A percentile compares a stretch with the other conserved stretches of the same genome.
Conservation (phyloP, 1,140 invertebrate species). For the Brachionus plicatilis region DNA sequence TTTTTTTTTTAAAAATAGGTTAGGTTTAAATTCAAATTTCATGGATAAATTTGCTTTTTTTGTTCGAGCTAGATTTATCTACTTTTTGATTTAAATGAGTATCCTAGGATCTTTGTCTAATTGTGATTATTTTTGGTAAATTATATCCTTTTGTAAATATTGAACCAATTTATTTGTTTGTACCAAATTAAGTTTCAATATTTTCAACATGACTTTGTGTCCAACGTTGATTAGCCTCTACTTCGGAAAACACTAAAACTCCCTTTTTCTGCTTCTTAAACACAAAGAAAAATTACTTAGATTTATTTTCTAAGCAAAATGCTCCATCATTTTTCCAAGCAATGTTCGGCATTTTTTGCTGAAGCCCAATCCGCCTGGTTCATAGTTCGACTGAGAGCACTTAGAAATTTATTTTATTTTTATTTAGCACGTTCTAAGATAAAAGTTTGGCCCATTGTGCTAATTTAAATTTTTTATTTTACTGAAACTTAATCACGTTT, state of each 20-base stretch:
- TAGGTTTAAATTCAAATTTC: background rate
- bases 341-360: background rate
- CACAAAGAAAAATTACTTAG: background rate
- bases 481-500: background rate
- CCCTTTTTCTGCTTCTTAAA: background rate
- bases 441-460: background rate
- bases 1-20: background rate
- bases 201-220: background rate
- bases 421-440: background rate
- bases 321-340: background rate
- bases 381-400: background rate
- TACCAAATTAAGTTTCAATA: conserved; percentile 3
- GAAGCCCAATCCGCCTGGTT: background rate
- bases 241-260: conserved; percentile 17
- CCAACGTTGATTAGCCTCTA: background rate
- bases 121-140: background rate
- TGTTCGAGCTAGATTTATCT: background rate
- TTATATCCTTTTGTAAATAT: conserved; percentile 19
- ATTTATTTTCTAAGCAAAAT: background rate
- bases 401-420: background rate
- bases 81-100: background rate
- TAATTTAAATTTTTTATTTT: background rate
- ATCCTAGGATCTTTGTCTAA: background rate
- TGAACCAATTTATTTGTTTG: background rate
- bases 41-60: background rate